Evolutionary conservation across 2,888 invertebrate species (phyloP).

Genomic region (Arge pagana): DNA sequence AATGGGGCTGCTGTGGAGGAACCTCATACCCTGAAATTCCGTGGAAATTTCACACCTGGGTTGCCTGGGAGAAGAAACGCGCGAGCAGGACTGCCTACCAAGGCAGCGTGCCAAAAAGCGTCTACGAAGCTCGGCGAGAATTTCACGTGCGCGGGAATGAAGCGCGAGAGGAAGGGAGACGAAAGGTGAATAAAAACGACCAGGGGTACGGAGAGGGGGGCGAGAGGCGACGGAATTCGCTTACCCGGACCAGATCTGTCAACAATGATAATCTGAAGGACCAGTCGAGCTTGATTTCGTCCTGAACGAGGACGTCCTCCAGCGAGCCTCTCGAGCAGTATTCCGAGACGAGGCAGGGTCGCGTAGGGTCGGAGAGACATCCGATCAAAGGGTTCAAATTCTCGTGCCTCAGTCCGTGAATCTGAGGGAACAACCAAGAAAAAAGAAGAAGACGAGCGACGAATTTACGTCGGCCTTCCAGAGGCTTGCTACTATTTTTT

Average conservation of each 20-base stretch:
- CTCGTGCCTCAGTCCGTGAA: slow-evolving; percentile 87
- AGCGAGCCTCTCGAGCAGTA: slow-evolving; percentile 87
- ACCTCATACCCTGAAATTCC: slow-evolving; percentile 78
- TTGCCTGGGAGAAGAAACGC: not conserved
- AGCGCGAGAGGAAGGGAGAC: not conserved
- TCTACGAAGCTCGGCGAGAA: not conserved
- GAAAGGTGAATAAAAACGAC: not conserved
- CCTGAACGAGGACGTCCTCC: slow-evolving; percentile 85
- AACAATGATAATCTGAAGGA: slow-evolving; percentile 91
- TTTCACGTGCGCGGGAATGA: not conserved
- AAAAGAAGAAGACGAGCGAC: slow-evolving; percentile 1
- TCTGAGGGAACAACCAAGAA: slow-evolving; percentile 52
- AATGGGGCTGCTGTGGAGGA: slow-evolving; percentile 82
- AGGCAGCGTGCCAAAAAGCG: not conserved
- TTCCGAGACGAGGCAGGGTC: slow-evolving; percentile 84
- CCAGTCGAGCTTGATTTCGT: slow-evolving; percentile 93
- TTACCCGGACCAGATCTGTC: slow-evolving; percentile 86
- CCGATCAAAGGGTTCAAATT: slow-evolving; percentile 90
- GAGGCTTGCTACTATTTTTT: not conserved
- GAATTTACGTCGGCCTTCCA: not conserved
- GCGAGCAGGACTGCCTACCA: not conserved
- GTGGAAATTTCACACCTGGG: slow-evolving; percentile 13
- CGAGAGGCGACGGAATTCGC: slow-evolving; percentile 28
- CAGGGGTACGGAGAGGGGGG: not conserved
- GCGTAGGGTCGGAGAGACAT: slow-evolving; percentile 76